Conservation (phyloP, 1,140 invertebrate genomes). For the Drosophila dunni region DNA sequence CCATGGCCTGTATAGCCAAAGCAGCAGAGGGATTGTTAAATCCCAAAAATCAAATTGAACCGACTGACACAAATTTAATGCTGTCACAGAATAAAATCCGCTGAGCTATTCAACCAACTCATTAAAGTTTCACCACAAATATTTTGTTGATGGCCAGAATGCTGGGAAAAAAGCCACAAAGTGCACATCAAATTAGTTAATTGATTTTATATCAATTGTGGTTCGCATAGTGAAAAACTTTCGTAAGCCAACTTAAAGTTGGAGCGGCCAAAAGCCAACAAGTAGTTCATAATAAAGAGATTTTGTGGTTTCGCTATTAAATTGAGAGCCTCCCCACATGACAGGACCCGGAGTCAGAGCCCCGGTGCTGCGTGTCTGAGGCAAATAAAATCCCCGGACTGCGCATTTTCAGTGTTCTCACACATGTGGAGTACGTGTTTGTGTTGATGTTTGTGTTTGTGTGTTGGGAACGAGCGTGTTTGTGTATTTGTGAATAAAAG, state of each 20-base stretch:
- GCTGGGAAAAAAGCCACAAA: constrained; percentile 33
- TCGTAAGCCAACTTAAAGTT: constrained; percentile 65
- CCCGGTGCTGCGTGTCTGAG: constrained; percentile 32
- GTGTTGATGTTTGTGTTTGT: background rate
- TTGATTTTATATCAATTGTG: constrained; percentile 66
- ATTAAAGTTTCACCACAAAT: constrained; percentile 44
- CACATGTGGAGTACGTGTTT: background rate
- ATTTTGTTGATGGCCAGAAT: background rate
- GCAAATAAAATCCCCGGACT: constrained; percentile 30
- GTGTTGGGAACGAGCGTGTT: background rate
- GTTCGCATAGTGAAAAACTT: constrained; percentile 20
- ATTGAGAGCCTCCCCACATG: constrained; percentile 18
- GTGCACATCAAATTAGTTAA: constrained; percentile 60
- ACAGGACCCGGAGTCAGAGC: constrained; percentile 2
- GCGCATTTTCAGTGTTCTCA: constrained; percentile 22
- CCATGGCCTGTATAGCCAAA: constrained; percentile 13
- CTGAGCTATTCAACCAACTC: constrained; percentile 24
- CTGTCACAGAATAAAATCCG: constrained; percentile 10
- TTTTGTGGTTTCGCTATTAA: constrained; percentile 67
- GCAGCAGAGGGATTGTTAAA: background rate
- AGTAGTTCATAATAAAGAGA: constrained; percentile 79
- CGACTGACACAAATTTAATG: constrained; percentile 46
- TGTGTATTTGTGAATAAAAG: constrained; percentile 19
- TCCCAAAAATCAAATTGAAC: background rate
- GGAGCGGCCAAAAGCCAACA: constrained; percentile 68